Conservation (phyloP, 2,888 invertebrate species). For the Chaetogeoica ovagalla region DNA sequence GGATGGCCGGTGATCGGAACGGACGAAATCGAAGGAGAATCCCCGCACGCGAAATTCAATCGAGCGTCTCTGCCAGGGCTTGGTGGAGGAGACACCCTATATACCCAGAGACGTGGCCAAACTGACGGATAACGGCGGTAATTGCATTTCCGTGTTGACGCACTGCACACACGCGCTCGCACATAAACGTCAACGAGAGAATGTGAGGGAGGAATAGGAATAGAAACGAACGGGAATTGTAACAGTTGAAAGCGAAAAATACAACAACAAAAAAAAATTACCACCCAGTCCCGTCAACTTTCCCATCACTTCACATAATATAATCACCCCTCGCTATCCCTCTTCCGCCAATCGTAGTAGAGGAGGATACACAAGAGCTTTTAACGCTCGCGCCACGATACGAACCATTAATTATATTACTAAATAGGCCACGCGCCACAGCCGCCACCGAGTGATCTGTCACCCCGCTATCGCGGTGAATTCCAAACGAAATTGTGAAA, state of each 20-base stretch:
- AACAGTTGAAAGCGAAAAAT: neutral
- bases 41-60: too few relatives aligned
- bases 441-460: neutral
- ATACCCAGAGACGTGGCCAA: neutral
- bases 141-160: constrained; percentile 51
- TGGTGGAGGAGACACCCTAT: too few relatives aligned
- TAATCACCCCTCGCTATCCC: neutral
- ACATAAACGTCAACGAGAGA: neutral
- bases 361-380: neutral
- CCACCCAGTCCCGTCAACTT: constrained; percentile 8
- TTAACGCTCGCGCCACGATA: neutral
- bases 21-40: too few relatives aligned
- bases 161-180: constrained; percentile 26
- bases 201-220: neutral
- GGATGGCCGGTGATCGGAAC: too few relatives aligned
- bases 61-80: too few relatives aligned
- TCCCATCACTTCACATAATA: neutral
- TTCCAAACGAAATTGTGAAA: too few relatives aligned
- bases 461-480: neutral
- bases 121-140: constrained; percentile 40
- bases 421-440: too few relatives aligned
- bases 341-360: neutral
- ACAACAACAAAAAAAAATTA: constrained; percentile 11
- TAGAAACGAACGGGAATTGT: constrained; percentile 7
- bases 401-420: constrained; percentile 25